Evolutionary conservation across 2,797 vertebrate genomes (phyloP), one percentile per base, ranked within the genome.

Genomic region (Platalea minor): DNA sequence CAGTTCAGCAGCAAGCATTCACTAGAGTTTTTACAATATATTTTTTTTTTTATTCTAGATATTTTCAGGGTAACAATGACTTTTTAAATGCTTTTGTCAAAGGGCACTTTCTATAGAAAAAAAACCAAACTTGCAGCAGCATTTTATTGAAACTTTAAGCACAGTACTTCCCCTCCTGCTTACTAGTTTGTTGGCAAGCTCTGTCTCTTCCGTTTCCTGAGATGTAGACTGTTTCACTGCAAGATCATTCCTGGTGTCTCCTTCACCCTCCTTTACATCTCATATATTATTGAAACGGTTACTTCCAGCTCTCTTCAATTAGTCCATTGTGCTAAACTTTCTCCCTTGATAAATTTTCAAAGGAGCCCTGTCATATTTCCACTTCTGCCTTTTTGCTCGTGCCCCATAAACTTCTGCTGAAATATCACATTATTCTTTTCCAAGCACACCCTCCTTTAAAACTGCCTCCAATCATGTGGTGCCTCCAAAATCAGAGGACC

Each of bases 211-310:
- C 13, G 3, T 88, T 91, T 92, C 78, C 69, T 85, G 91, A 83
- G 72, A 45, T 67, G 35, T 9, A 74, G 60, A 41, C 33, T 63
- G 56, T 61, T 91, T 89, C 78, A n/a, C 56, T 64, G 72, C 13
- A 45, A 50, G 72, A 64, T 53, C n/a, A 46, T 64, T 93, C 61
- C 46, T 56, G 35, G 17, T 60, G 33, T 70, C 56, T 85, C 61
- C 72, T 93, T 96, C n/a, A 13, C 46, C 33, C 51, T 89, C 46
- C 46, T 92, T 93, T 94, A 35, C 91, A 89, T 80, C 57, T 85
- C 75, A 53, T 85, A 10, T n/a, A 23, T 89, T 88, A 77, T 25
- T 78, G 68, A 46, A 94, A 61, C 0, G 2, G 16, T 85, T 80
- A 39, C 54, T 92, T 41, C 69, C 48, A 82, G 46, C 46, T 83